These are phyloP conservation scores for Zaprionus nigranus DNA, from an alignment of 1,140 invertebrate genomes.

Conservation along the genomic window DNA sequence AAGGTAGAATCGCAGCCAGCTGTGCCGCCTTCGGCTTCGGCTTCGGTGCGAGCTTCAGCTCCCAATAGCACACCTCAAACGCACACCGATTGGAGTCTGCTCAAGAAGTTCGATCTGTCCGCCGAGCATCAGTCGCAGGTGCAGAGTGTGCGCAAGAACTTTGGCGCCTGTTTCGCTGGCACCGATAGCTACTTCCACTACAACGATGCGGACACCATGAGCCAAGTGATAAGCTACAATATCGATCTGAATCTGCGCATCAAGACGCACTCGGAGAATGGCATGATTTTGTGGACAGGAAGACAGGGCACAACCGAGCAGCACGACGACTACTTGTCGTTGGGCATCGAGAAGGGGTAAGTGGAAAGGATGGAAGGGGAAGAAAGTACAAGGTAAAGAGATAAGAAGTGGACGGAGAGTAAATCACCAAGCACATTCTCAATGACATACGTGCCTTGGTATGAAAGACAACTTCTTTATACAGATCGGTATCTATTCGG, in stretches of 20 bases:
- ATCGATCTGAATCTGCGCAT: constrained; percentile 83
- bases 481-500: too few species aligned
- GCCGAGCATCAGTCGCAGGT: constrained; percentile 70
- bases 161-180: constrained; percentile 89
- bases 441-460: too few species aligned
- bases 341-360: constrained; percentile 92
- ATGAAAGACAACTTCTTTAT: too few species aligned
- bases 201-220: constrained; percentile 91
- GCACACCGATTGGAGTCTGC: constrained; percentile 78
- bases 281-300: constrained; percentile 96
- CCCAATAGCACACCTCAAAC: constrained; percentile 61
- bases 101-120: constrained; percentile 77
- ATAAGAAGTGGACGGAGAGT: too few species aligned
- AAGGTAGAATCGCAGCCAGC: constrained; percentile 26
- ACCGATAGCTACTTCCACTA: constrained; percentile 88
- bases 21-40: neutral
- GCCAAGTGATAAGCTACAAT: constrained; percentile 83
- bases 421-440: too few species aligned
- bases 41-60: neutral
- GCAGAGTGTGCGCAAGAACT: constrained; percentile 73
- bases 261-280: constrained; percentile 85
- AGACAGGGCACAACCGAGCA: constrained; percentile 87
- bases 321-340: constrained; percentile 92
- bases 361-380: constrained; percentile 63
- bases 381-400: neutral